phyloP scores from a whole-genome alignment of 2,888 invertebrate genomes.

The Papilio demoleus region DNA sequence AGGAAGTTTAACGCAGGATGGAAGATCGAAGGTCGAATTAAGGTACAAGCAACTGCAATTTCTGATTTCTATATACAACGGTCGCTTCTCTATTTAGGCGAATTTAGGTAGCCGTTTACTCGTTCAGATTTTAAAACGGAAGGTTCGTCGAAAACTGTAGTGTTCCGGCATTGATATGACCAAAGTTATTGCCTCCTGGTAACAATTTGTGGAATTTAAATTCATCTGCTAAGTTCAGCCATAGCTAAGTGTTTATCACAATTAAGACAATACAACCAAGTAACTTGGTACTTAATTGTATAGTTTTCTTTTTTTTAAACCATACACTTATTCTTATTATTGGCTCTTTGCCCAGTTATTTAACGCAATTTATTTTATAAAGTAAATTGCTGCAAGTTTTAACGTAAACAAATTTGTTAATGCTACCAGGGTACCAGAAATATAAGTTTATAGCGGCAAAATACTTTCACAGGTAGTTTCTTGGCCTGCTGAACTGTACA shows the following conservation, averaged over 20 bases:
- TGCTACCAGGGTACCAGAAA: constrained; percentile 13
- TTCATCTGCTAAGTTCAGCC: too few species aligned
- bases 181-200: not conserved
- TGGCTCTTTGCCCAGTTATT: constrained; percentile 12
- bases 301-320: not conserved
- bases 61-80: too few species aligned
- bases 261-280: too few species aligned
- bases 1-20: too few species aligned
- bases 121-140: too few species aligned
- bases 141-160: too few species aligned
- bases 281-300: not conserved
- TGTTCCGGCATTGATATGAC: not conserved
- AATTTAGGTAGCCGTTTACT: too few species aligned
- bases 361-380: constrained; percentile 8
- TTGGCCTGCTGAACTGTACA: constrained; percentile 24
- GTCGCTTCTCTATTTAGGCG: too few species aligned
- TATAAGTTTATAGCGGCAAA: constrained; percentile 25
- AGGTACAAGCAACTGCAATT: too few species aligned
- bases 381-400: constrained; percentile 29
- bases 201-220: not conserved
- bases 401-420: constrained; percentile 34
- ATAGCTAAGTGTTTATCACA: too few species aligned
- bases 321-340: not conserved
- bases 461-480: constrained; percentile 27
- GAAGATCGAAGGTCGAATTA: too few species aligned